These are phyloP conservation scores for Belonocnema kinseyi DNA, from an alignment of 1,140 invertebrate species.

Conservation along the genomic window DNA sequence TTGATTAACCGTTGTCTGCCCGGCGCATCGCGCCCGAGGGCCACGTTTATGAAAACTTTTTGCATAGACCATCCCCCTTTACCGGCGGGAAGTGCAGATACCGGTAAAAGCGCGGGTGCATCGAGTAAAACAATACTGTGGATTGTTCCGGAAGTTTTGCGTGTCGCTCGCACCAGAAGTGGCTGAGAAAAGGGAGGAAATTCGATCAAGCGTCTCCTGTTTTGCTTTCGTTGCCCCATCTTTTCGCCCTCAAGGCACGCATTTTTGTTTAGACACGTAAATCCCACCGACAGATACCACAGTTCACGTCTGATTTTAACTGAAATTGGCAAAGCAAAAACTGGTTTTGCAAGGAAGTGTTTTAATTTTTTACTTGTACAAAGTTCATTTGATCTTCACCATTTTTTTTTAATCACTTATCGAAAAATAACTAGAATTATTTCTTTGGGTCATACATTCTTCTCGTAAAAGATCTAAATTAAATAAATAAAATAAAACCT, in stretches of 20 bases:
- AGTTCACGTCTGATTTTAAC: neutral
- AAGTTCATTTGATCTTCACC: neutral
- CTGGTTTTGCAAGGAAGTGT: neutral
- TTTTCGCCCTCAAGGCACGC: constrained; percentile 1
- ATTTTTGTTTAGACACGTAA: neutral
- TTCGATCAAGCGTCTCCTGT: neutral
- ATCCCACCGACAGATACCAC: neutral
- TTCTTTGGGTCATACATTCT: too few species aligned
- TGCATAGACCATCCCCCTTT: constrained; percentile 60
- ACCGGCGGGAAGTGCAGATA: constrained; percentile 8
- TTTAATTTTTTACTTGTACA: neutral
- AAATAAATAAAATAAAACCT: too few species aligned
- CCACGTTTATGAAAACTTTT: constrained; percentile 71
- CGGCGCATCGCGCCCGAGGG: constrained; percentile 53
- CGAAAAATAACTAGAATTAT: too few species aligned
- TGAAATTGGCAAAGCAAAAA: neutral
- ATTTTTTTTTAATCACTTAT: too few species aligned
- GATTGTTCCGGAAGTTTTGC: constrained; percentile 52
- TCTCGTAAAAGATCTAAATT: too few species aligned
- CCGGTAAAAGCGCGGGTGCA: constrained; percentile 51
- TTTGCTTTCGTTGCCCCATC: neutral
- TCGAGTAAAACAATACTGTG: constrained; percentile 60
- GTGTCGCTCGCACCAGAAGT: neutral
- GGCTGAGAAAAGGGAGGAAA: constrained; percentile 5
- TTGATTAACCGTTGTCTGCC: constrained; percentile 75